Conservation (phyloP, 2,113 vertebrate species). For the Nerophis lumbriciformis region DNA sequence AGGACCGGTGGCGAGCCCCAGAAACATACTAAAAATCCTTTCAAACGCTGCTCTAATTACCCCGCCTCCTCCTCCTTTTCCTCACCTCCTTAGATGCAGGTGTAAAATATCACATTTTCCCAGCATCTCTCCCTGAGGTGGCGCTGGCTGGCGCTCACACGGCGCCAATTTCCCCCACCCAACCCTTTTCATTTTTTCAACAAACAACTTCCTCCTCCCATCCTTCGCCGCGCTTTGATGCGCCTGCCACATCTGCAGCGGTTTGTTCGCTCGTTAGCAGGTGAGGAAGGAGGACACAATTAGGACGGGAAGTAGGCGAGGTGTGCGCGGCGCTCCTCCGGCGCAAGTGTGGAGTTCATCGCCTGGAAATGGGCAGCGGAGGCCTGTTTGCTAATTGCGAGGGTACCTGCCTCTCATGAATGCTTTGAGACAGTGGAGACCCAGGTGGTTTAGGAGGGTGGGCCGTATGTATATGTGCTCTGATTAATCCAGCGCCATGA, state of each 20-base stretch:
- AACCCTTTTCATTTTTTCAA: conserved; percentile 71
- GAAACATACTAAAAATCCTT: conserved; percentile 59
- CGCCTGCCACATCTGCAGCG: conserved; percentile 70
- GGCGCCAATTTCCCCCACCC: conserved; percentile 43
- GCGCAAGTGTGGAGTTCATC: conserved; percentile 21
- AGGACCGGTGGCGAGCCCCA: conserved; percentile 64
- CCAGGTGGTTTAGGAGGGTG: conserved; percentile 30
- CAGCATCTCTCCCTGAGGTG: conserved; percentile 76
- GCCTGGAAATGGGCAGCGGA: background rate
- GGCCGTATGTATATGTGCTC: conserved; percentile 35
- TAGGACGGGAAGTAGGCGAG: conserved; percentile 45
- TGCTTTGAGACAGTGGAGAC: conserved; percentile 4
- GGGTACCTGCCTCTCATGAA: conserved; percentile 24
- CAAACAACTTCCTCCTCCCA: conserved; percentile 68
- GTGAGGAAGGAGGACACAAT: conserved; percentile 67
- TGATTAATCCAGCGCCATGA: conserved; percentile 51
- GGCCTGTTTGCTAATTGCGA: conserved; percentile 18
- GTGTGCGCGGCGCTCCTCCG: conserved; percentile 22
- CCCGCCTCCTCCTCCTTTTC: conserved; percentile 45
- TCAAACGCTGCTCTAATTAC: conserved; percentile 59
- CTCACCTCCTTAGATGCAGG: conserved; percentile 72
- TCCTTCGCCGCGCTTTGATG: conserved; percentile 65
- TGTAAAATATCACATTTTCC: conserved; percentile 79
- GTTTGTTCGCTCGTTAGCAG: conserved; percentile 70
- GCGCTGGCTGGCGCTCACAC: conserved; percentile 72